phyloP scores from a whole-genome alignment of 1,140 invertebrate genomes.

The Nasonia giraulti region DNA sequence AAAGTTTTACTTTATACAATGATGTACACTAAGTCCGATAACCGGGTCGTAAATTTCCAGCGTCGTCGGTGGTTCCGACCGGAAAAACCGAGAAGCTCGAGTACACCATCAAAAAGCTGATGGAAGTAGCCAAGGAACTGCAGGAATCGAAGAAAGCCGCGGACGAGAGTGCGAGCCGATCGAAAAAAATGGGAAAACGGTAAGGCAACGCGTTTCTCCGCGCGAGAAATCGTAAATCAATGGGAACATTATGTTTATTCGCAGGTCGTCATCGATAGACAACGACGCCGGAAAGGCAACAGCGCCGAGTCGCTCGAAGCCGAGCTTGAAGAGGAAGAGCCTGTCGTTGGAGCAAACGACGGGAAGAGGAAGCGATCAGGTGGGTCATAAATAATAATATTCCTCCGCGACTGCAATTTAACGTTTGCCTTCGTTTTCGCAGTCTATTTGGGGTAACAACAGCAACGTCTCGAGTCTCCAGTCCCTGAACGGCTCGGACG shows the following conservation, averaged over 20 bases:
- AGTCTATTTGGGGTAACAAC: constrained; percentile 78
- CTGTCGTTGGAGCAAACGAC: constrained; percentile 85
- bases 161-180: constrained; percentile 61
- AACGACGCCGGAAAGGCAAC: constrained; percentile 69
- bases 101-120: constrained; percentile 69
- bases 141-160: constrained; percentile 69
- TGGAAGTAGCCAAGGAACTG: constrained; percentile 69
- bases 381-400: constrained; percentile 55
- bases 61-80: background rate
- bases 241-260: constrained; percentile 8
- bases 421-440: constrained; percentile 34
- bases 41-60: background rate
- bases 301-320: constrained; percentile 72
- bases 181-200: constrained; percentile 71
- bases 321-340: constrained; percentile 82
- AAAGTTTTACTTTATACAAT: too few relatives aligned
- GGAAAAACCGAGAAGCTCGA: constrained; percentile 70
- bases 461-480: constrained; percentile 87
- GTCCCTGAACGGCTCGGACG: constrained; percentile 79
- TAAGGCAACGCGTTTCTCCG: constrained; percentile 35
- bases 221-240: background rate
- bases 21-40: background rate
- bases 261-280: constrained; percentile 69
- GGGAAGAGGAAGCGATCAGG: constrained; percentile 76
- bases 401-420: constrained; percentile 68